Base-by-base conservation (phyloP, 35 echinoderm and acorn worm species). In the Lytechinus pictus region DNA sequence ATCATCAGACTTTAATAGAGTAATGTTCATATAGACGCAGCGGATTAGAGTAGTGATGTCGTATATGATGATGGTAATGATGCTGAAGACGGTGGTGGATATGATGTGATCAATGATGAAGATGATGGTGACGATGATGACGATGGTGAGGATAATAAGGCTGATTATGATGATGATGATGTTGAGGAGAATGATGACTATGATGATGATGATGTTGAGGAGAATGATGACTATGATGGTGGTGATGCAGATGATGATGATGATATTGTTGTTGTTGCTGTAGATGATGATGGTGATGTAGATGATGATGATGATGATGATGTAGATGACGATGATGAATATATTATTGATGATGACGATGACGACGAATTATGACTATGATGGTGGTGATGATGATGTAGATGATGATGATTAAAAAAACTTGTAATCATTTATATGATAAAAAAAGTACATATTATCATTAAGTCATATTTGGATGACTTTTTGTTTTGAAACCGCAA, bases 121-220 rank as follows among this genome's bases (percentile, higher is more conserved):
- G 94, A 95, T 95, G 57, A 8, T 95, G 94, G 86, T 95, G 94
- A 56, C 86, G 94, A 95, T 95, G 94, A 87, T 95, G 61, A 87
- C 86, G 94, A 10, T 60, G n/a, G n/a, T n/a, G n/a, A n/a, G n/a
- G n/a, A n/a, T n/a, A n/a, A n/a, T n/a, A n/a, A n/a, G n/a, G n/a
- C n/a, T n/a, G n/a, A n/a, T n/a, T n/a, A n/a, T n/a, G n/a, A n/a
- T n/a, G n/a, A n/a, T n/a, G n/a, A n/a, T n/a, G n/a, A n/a, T n/a
- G n/a, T n/a, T n/a, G n/a, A n/a, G n/a, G n/a, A n/a, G n/a, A n/a
- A n/a, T n/a, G n/a, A n/a, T n/a, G n/a, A n/a, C n/a, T n/a, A n/a
- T n/a, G n/a, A n/a, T n/a, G n/a, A n/a, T n/a, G n/a, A n/a, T n/a
- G 60, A 14, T 66, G 60, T 6, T 0, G 60, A 16, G 60, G 12